A percentile compares a stretch with the other conserved stretches of the same genome.
Evolutionary conservation across 2,113 vertebrate genomes (phyloP).

Genomic region (Ptyas mucosa): DNA sequence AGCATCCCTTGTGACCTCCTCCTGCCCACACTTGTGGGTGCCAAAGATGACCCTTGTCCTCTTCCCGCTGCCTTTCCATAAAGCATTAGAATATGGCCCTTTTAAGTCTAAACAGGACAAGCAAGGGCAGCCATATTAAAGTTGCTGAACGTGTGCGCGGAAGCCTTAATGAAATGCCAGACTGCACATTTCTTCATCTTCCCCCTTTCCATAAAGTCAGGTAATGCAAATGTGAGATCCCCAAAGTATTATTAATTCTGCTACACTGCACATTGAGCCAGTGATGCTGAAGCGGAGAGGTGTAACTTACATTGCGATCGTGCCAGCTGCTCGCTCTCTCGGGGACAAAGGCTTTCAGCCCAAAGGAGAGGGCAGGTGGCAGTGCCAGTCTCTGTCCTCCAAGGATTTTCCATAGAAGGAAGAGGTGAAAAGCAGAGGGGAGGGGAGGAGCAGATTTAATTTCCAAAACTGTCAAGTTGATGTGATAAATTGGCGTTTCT

Average conservation of each 20-base stretch:
- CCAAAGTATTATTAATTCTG: slow-evolving; percentile 32
- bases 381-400: slow-evolving; percentile 24
- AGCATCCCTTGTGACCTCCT: not conserved
- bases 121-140: not conserved
- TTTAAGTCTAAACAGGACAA: slow-evolving; percentile 9
- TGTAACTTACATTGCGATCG: slow-evolving; percentile 17
- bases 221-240: slow-evolving; percentile 30
- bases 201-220: slow-evolving; percentile 11
- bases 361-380: slow-evolving; percentile 29
- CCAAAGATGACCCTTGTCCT: slow-evolving; percentile 4
- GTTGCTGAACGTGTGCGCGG: not conserved
- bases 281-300: slow-evolving; percentile 17
- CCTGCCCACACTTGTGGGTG: not conserved
- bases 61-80: slow-evolving; percentile 7
- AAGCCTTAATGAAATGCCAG: slow-evolving; percentile 18
- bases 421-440: slow-evolving; percentile 6
- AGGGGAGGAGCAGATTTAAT: slow-evolving; percentile 14
- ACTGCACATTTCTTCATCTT: not conserved
- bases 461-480: slow-evolving; percentile 27
- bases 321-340: slow-evolving; percentile 18
- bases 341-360: slow-evolving; percentile 29
- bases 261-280: slow-evolving; percentile 3
- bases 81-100: not conserved
- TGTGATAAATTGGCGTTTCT: slow-evolving; percentile 28
- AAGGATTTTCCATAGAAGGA: slow-evolving; percentile 23